phyloP scores from a whole-genome alignment of 2,797 vertebrate species.

The Odontamblyopus rebecca region DNA sequence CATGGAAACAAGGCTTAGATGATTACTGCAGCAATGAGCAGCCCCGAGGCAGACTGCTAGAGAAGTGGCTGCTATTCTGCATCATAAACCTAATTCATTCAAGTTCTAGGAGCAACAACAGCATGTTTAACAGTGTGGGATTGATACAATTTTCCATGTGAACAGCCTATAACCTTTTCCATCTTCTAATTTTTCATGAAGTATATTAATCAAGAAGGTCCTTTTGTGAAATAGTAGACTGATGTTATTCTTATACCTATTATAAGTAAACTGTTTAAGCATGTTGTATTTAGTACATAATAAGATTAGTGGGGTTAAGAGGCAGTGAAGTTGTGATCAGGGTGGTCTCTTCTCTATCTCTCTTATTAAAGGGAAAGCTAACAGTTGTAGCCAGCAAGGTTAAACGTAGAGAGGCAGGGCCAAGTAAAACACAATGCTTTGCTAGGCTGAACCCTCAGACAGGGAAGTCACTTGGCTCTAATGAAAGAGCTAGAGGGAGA shows the following conservation, averaged over 20 bases:
- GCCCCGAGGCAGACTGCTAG: no score
- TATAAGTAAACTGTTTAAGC: not conserved
- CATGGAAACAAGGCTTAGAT: no score
- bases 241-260: not conserved
- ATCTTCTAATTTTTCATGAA: no score
- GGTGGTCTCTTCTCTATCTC: conserved; percentile 38
- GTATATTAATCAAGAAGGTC: no score
- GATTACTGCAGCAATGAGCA: no score
- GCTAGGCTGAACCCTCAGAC: conserved; percentile 23
- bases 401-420: conserved; percentile 15
- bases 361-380: conserved; percentile 29
- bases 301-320: conserved; percentile 6
- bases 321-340: conserved; percentile 9
- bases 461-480: conserved; percentile 38
- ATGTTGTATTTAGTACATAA: not conserved
- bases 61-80: no score
- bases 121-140: no score
- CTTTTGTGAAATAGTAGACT: not conserved
- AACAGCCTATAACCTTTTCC: not conserved
- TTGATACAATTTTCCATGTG: not conserved
- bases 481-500: conserved; percentile 47
- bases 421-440: conserved; percentile 41
- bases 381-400: conserved; percentile 24
- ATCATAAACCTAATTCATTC: no score
- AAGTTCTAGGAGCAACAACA: no score